phyloP scores from a whole-genome alignment of 2,113 vertebrate species.

The Stigmatopora argus region DNA sequence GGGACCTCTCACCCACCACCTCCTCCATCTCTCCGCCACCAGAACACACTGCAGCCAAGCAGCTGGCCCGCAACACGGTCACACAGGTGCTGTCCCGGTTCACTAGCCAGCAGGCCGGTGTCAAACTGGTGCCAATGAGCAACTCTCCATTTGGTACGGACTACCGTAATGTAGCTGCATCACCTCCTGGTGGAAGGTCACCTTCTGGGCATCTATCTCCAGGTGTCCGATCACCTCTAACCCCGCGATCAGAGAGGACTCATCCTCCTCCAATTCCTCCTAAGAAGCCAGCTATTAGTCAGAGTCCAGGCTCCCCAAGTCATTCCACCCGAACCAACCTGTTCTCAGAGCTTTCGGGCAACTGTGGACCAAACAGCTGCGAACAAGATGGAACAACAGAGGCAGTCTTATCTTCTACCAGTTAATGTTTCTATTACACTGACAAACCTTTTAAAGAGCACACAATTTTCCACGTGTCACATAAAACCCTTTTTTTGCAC shows the following conservation, averaged over 20 bases:
- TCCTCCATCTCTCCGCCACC: constrained; percentile 55
- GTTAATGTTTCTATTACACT: constrained; percentile 23
- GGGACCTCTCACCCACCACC: constrained; percentile 88
- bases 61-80: constrained; percentile 93
- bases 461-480: background rate
- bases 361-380: constrained; percentile 73
- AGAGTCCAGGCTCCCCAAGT: constrained; percentile 76
- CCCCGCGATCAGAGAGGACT: constrained; percentile 81
- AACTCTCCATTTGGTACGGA: constrained; percentile 96
- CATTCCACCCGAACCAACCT: constrained; percentile 68
- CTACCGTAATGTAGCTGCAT: constrained; percentile 80
- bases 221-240: constrained; percentile 86
- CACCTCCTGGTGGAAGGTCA: constrained; percentile 70
- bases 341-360: constrained; percentile 75
- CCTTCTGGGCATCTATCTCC: constrained; percentile 83
- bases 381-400: constrained; percentile 81
- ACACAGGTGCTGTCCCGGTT: constrained; percentile 97
- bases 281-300: constrained; percentile 84
- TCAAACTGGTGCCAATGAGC: constrained; percentile 74
- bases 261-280: constrained; percentile 84
- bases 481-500: background rate
- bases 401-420: constrained; percentile 78
- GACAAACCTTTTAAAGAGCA: background rate
- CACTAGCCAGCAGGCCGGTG: constrained; percentile 85
- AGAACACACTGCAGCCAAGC: constrained; percentile 85